Base-by-base conservation (phyloP, 2,113 vertebrate species). In the Salvelinus alpinus region DNA sequence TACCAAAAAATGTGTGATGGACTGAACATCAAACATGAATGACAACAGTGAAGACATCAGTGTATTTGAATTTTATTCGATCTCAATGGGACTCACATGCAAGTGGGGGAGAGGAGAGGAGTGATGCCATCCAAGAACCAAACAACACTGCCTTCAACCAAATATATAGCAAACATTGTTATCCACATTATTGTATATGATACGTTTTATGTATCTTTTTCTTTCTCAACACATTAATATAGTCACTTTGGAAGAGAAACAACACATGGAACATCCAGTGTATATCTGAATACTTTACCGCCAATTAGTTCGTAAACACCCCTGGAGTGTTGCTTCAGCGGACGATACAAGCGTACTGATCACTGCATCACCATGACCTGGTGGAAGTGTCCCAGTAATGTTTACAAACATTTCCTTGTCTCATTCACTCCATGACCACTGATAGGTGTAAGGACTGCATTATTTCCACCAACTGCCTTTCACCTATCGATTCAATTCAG, bases 251-350 rank as follows among this genome's bases (percentile, higher is more conserved):
- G 92, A 95, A 96, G 65, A 94, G 7, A 94, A 95, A 96, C 92
- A 93, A 95, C 93, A 94, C 94, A 95, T 88, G 93, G 93, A 96
- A 94, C 94, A 95, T 95, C 93, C 95, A 95, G 93, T 87, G 85
- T 89, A 94, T 93, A 94, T 78, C 70, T 27, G 70, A 87, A 83
- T 80, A 76, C 80, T 84, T 85, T 88, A 89, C 84, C 82, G 82
- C 79, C 79, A 90, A 51, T 64, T 77, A 81, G 82, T 84, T 77
- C 73, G 44, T 77, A 71, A 74, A 74, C 91, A 95, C 93, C 90
- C 94, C 88, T 78, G 90, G 94, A 89, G 93, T 91, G 92, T 92
- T 44, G 38, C 77, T 47, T 70, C 27, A 68, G 62, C 70, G 71
- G 80, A 83, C 80, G 70, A 64, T 82, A 82, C 92, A 90, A 93